Evolutionary conservation across 2,113 vertebrate species (phyloP), one percentile per base, ranked within the genome.

Genomic region (Panthera uncia): DNA sequence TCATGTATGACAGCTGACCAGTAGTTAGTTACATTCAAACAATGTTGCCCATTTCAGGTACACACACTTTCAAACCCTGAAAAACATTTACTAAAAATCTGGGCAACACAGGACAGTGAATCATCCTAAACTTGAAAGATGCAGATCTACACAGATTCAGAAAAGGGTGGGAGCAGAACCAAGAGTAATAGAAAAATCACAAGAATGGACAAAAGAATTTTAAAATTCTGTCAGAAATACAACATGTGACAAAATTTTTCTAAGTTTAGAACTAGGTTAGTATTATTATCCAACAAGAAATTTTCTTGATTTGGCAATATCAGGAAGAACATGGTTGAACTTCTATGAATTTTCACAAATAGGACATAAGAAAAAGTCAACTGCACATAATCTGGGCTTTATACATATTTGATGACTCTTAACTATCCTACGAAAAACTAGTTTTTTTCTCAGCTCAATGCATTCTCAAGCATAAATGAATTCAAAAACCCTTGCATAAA

Each of bases 181-280:
- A 79, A 83, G n/a, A 66, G 5, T 66, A 85, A n/a, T 41, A 82
- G 14, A 97, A 92, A 16, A 29, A 89, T 36, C 91, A 69, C 3
- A 92, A 92, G 69, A 92, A 89, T 4, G 88, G 27, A 81, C 36
- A 76, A 25, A 36, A 57, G 5, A 84, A 65, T 84, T 45, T 84
- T 38, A 80, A 85, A 97, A 55, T 78, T 92, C 38, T 91, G 29
- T 93, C 73, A 94, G 71, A 96, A 50, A 94, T 38, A 85, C 5
- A 92, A 79, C 9, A 78, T 66, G 71, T 68, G 18, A 87, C 48
- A 83, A 93, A 27, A 66, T 57, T 91, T 93, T 87, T 91, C 15
- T 27, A 88, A 83, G 27, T 50, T 55, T 91, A 83, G 36, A 93
- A 41, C 7, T 92, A 36, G 48, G 48, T 81, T 79, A 92, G 16